Base-by-base conservation (phyloP, 2,888 invertebrate species). In the Protodeltote pygarga region DNA sequence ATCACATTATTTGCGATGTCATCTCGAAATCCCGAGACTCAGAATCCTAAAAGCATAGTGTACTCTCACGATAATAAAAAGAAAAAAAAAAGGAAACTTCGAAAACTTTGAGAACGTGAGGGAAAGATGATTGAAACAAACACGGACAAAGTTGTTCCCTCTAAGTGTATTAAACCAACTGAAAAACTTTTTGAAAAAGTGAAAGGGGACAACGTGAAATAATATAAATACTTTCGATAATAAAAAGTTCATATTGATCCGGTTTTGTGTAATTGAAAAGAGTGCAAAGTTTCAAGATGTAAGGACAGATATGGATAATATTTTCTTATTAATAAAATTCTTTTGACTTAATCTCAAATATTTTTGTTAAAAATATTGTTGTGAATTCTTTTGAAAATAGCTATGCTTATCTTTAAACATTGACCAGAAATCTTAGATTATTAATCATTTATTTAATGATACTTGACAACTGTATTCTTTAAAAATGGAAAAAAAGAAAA, bases 141-240 rank as follows among this genome's bases (percentile, higher is more conserved):
- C 78, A 77, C 59, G 62, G 28, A 55, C 4, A 73, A 84, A 82
- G 69, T 85, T 82, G 83, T 85, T 79, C 77, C 81, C 73, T 71
- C 83, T 89, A 89, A 92, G 91, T 91, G 89, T 91, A 92, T 92
- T 92, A 91, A 90, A 88, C 80, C 78, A 82, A 57, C 77, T 64
- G 67, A 68, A 49, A 27, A 59, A 89, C 83, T 79, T 85, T 89
- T 64, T 62, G 64, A 71, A 75, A 82, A 87, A 85, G 79, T 81
- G 77, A 83, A 85, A 85, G 81, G 77, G 81, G 84, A 88, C 86
- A 85, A 81, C 83, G 75, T 86, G 81, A 89, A 85, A 89, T 89
- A 87, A 89, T 87, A 89, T 87, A 89, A 88, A 90, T 90, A 91
- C 87, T 87, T 87, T 85, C 87, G 85, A 89, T 90, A 85, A 89